A percentile compares a stretch with the other conserved stretches of the same genome.
These are phyloP conservation scores for Zhuqinia jingwanae DNA, from an alignment of 2,888 invertebrate genomes.

Conservation along the genomic window DNA sequence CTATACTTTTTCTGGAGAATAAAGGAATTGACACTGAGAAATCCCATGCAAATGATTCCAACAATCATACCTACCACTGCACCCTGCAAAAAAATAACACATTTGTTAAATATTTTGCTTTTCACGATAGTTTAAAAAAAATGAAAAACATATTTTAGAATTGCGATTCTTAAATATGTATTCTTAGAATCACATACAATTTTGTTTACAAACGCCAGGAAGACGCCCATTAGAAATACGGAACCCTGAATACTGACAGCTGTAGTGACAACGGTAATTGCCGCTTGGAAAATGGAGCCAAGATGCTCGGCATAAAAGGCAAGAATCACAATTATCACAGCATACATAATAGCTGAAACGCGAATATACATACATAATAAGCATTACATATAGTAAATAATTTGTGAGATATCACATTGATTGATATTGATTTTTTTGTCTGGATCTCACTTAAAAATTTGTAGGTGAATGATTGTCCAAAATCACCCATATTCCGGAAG, in stretches of 20 bases:
- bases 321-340: conserved; percentile 63
- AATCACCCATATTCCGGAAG: conserved; percentile 70
- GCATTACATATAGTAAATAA: neutral
- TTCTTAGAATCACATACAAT: conserved; percentile 34
- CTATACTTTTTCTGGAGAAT: conserved; percentile 65
- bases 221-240: conserved; percentile 75
- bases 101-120: no score
- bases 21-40: conserved; percentile 69
- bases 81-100: conserved; percentile 64
- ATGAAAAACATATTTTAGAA: no score
- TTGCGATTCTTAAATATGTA: neutral
- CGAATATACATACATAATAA: neutral
- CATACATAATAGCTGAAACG: conserved; percentile 69
- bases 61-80: conserved; percentile 70
- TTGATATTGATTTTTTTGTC: no score
- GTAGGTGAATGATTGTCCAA: conserved; percentile 64
- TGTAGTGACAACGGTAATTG: conserved; percentile 68
- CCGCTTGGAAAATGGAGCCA: conserved; percentile 75
- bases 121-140: no score
- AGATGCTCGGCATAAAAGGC: conserved; percentile 75
- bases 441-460: conserved; percentile 66
- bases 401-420: no score
- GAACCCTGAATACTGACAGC: conserved; percentile 70
- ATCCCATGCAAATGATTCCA: conserved; percentile 64
- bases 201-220: conserved; percentile 76